Base-by-base conservation (phyloP, 2,888 invertebrate species). In the Polydrusus tereticollis region DNA sequence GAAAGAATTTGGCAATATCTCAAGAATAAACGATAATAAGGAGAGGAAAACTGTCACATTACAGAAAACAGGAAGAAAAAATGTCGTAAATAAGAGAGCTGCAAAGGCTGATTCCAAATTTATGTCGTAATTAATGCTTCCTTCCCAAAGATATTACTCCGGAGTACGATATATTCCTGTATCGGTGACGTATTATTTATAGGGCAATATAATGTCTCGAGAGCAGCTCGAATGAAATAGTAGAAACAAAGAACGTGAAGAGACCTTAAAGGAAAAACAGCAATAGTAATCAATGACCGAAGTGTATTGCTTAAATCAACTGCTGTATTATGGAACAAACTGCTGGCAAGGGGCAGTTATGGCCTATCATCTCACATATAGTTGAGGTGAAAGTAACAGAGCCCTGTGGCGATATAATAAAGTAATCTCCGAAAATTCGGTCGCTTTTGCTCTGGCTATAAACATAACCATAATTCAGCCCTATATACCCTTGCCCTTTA, bases 381-480 rank as follows among this genome's bases (percentile, higher is more conserved):
- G 80, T 77, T 76, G 84, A 85, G 84, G 84, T 84, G 83, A 82
- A 82, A 82, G 81, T 82, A 81, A 82, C 80, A 81, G 75, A 79
- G 80, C 79, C 78, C 79, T 78, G 82, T 77, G 80, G 80, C 78
- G 82, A 84, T 82, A 85, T 85, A 85, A 85, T 85, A 85, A 84
- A 84, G 84, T 84, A 85, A 85, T 85, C 84, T 84, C 80, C 80
- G 82, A 83, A 85, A 84, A 82, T 83, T 83, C 79, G 83, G 81
- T 80, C 79, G 80, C 80, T 81, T 80, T 82, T 82, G 81, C 82
- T 79, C 77, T 75, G 78, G 83, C 83, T 78, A 85, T 85, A 85
- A 85, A 84, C 84, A 85, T 85, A 85, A 85, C 84, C 83, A 85
- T 85, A 85, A 85, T 82, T 85, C 84, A 84, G 81, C 82, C 81